Conservation (phyloP, 2,888 invertebrate genomes). For the Tipula unca region DNA sequence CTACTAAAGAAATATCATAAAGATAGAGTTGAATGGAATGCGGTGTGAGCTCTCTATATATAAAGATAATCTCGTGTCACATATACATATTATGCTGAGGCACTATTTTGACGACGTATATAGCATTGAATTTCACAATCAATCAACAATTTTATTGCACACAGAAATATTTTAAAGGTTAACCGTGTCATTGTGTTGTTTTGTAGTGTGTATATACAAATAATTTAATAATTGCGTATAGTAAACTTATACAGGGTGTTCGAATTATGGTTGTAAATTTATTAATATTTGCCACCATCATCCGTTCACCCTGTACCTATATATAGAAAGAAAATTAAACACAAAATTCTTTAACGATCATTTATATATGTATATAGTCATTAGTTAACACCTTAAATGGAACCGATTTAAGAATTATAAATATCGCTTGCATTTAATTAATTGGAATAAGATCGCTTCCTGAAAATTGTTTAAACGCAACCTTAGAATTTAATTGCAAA, state of each 20-base stretch:
- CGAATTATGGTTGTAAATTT: no score
- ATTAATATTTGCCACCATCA: no score
- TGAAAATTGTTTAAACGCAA: not conserved
- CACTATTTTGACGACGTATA: not conserved
- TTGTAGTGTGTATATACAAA: not conserved
- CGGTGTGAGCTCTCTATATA: not conserved
- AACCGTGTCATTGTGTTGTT: not conserved
- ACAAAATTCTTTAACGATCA: not conserved
- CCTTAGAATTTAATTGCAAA: not conserved
- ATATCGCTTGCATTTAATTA: not conserved
- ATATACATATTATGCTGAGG: not conserved
- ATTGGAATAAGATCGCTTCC: not conserved
- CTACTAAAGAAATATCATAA: not conserved
- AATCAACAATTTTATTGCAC: constrained; percentile 8
- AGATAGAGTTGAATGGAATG: not conserved
- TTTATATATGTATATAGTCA: not conserved
- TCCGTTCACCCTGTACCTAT: no score
- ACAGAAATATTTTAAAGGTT: not conserved
- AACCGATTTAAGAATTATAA: not conserved
- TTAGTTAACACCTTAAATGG: not conserved
- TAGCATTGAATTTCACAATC: not conserved
- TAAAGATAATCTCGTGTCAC: not conserved
- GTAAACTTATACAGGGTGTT: no score
- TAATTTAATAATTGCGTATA: not conserved
- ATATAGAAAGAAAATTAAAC: not conserved